These are phyloP conservation scores for Leptinotarsa peninsularis DNA, from an alignment of 2,888 invertebrate genomes.

Conservation along the genomic window DNA sequence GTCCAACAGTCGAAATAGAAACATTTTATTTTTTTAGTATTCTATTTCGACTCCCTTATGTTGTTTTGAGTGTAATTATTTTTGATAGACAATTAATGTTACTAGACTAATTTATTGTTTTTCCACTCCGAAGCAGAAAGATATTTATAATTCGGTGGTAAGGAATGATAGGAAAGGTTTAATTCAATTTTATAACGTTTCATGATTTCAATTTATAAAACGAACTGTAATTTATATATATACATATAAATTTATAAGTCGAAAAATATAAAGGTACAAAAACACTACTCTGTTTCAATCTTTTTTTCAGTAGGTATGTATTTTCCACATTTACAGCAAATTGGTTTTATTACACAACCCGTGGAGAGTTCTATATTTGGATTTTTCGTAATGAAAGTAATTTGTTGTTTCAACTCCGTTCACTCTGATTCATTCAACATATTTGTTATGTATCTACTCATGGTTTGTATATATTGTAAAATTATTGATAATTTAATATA, in stretches of 20 bases:
- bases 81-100: slow-evolving; percentile 49
- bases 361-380: neutral
- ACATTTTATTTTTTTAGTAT: neutral
- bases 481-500: slow-evolving; percentile 11
- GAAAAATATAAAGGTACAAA: slow-evolving; percentile 56
- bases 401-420: slow-evolving; percentile 1
- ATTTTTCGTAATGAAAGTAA: neutral
- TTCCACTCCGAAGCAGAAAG: slow-evolving; percentile 48
- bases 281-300: slow-evolving; percentile 37
- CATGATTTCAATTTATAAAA: slow-evolving; percentile 58
- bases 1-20: slow-evolving; percentile 16
- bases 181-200: slow-evolving; percentile 57
- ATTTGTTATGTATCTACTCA: neutral
- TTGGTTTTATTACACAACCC: neutral
- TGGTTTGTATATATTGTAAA: slow-evolving; percentile 17
- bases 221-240: slow-evolving; percentile 59
- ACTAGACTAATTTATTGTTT: slow-evolving; percentile 52
- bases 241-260: slow-evolving; percentile 56
- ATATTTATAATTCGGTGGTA: slow-evolving; percentile 45
- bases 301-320: slow-evolving; percentile 29
- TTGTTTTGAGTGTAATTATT: slow-evolving; percentile 24
- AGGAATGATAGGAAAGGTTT: slow-evolving; percentile 53
- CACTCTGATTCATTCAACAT: neutral
- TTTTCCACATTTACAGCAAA: slow-evolving; percentile 12
- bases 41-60: slow-evolving; percentile 11